These are phyloP conservation scores for Lutjanus argentimaculatus DNA, from an alignment of 2,797 vertebrate genomes.

Conservation along the genomic window DNA sequence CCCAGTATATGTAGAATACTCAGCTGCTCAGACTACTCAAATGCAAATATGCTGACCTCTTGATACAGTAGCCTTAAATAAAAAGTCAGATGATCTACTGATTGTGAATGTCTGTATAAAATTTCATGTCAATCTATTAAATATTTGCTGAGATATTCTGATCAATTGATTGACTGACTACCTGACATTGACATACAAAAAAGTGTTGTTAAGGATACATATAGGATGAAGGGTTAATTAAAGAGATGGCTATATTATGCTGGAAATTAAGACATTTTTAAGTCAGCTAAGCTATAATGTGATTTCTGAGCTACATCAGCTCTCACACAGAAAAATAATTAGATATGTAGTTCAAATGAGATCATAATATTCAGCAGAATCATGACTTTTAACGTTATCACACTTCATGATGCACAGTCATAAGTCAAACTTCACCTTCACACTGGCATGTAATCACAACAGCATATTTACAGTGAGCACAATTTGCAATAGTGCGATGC, in stretches of 20 bases:
- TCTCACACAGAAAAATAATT: slow-evolving; percentile 15
- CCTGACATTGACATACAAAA: neutral
- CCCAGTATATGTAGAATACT: no score
- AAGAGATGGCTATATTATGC: neutral
- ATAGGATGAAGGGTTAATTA: neutral
- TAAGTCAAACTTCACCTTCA: neutral
- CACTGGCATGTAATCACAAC: neutral
- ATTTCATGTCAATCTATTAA: neutral
- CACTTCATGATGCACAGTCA: neutral
- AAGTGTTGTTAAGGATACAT: neutral
- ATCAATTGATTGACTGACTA: neutral
- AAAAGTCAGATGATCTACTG: neutral
- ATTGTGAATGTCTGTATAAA: neutral
- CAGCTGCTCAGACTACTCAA: no score
- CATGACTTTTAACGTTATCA: neutral
- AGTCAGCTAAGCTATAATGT: neutral
- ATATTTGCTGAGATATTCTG: neutral
- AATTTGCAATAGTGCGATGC: neutral
- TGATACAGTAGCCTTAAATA: neutral
- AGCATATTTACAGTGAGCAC: neutral
- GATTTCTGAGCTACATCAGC: slow-evolving; percentile 5
- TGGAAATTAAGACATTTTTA: neutral
- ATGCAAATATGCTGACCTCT: no score
- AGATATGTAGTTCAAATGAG: neutral
- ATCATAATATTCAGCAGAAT: neutral